phyloP scores from a whole-genome alignment of 2,797 vertebrate species.

The Eulemur coronatus region DNA sequence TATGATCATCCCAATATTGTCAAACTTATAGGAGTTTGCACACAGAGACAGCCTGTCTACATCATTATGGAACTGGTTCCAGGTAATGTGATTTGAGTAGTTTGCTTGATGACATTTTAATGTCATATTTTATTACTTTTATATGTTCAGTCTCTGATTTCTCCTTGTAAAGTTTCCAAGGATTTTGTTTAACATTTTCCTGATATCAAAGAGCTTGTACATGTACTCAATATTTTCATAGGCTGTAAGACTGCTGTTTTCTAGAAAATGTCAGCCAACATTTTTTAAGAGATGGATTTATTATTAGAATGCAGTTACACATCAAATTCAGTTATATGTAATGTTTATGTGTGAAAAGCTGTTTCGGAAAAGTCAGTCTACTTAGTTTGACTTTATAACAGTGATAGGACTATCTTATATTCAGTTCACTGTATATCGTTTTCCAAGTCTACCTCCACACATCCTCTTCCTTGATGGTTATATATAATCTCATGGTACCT shows the following conservation, averaged over 20 bases:
- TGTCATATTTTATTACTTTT: conserved; percentile 49
- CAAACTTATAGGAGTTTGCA: conserved; percentile 97
- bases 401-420: background rate
- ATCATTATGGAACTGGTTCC: conserved; percentile 98
- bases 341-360: background rate
- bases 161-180: background rate
- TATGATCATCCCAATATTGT: conserved; percentile 98
- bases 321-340: background rate
- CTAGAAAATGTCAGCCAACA: conserved; percentile 10
- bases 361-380: background rate
- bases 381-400: background rate
- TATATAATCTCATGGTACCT: background rate
- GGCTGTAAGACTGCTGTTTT: background rate
- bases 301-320: background rate
- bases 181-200: background rate
- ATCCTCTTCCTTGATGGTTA: background rate
- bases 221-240: conserved; percentile 27
- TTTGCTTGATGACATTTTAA: conserved; percentile 1
- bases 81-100: conserved; percentile 85
- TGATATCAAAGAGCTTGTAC: background rate
- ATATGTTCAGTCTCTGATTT: conserved; percentile 39
- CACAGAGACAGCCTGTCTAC: conserved; percentile 97
- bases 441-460: background rate
- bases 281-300: background rate
- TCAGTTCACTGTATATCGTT: background rate